phyloP scores from a whole-genome alignment of 2,797 vertebrate genomes.

The Xerus rutilus region DNA sequence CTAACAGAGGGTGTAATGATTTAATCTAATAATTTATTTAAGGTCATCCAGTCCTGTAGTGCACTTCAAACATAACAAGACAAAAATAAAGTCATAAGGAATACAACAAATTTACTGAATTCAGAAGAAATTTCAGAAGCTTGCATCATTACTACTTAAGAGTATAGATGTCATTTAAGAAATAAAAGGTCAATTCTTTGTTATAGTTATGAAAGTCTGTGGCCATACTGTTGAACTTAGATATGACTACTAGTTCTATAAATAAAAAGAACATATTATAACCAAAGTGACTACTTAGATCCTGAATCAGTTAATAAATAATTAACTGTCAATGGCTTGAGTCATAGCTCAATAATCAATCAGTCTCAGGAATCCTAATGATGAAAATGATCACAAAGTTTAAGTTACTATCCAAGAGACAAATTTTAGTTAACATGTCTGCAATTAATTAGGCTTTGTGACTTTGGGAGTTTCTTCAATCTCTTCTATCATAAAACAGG shows the following conservation, averaged over 20 bases:
- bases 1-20: not conserved
- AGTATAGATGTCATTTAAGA: not conserved
- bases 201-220: not conserved
- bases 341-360: not conserved
- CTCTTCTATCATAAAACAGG: constrained; percentile 10
- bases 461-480: not conserved
- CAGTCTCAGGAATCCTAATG: not conserved
- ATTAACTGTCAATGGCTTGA: not conserved
- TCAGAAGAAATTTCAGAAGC: constrained; percentile 25
- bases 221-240: not conserved
- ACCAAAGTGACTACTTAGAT: not conserved
- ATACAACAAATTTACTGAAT: not conserved
- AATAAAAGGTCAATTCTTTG: constrained; percentile 20
- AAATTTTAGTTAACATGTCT: not conserved
- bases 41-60: not conserved
- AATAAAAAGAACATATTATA: not conserved
- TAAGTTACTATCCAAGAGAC: not conserved
- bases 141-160: not conserved
- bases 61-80: not conserved
- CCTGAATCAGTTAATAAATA: not conserved
- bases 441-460: not conserved
- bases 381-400: not conserved
- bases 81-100: constrained; percentile 9
- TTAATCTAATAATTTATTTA: not conserved
- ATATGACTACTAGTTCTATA: not conserved